Base-by-base conservation (phyloP, 2,888 invertebrate species). In the Odontocolon sp. region DNA sequence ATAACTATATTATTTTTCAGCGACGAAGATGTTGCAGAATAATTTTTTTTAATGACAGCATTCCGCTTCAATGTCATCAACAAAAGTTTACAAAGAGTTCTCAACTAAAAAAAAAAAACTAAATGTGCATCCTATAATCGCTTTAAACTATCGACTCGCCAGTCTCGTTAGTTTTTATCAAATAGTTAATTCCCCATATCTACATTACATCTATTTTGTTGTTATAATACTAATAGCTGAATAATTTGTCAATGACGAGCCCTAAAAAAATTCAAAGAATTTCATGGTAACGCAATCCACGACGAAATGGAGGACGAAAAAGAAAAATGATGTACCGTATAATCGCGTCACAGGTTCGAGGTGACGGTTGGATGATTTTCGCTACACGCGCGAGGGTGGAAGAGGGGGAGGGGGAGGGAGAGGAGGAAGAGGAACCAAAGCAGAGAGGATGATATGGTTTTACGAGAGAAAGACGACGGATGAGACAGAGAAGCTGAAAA, bases 281-380 rank as follows among this genome's bases (percentile, higher is more conserved):
- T n/a, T 47, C n/a, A 21, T 4, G 18, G 6, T 47, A 23, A 68
- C 23, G 14, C 57, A 67, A 69, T 70, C 74, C 63, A 68, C 66
- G 61, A 76, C 68, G 79, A 75, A 57, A 67, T 38, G 21, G 56
- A 64, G 69, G 18, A 71, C 18, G 38, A 66, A 74, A 81, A 59
- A 78, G 77, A 52, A 56, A 69, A 61, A 50, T 54, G 78, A 83
- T 80, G 83, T 81, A 81, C 80, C 81, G 82, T 76, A 77, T 86
- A 88, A 88, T 89, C 88, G 86, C 85, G 86, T 88, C 85, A 86
- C 85, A 86, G 85, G 87, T 86, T 77, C 81, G 86, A 86, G 85
- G 85, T 84, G 84, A 83, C 85, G 81, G 83, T 84, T 82, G 81
- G 68, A 73, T 72, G 82, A 82, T 82, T 85, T 40, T 31, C 82